These are phyloP conservation scores for Campylomormyrus numenius DNA, from an alignment of 2,113 vertebrate species.

Conservation along the genomic window DNA sequence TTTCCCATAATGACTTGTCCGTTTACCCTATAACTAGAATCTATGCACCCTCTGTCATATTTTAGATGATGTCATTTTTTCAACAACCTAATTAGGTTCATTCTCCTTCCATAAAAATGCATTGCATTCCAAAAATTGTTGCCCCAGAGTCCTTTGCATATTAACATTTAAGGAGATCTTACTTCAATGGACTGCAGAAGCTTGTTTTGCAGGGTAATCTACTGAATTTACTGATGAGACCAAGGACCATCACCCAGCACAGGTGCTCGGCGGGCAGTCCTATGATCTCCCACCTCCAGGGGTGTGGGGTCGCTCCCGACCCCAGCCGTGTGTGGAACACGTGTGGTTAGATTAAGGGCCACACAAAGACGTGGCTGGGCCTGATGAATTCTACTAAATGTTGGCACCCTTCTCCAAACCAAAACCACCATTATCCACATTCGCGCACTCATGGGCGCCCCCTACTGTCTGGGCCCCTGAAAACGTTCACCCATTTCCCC, in stretches of 20 bases:
- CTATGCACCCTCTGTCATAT: background rate
- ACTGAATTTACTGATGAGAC: background rate
- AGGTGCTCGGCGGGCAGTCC: background rate
- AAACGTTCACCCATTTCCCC: background rate
- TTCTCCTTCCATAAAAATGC: background rate
- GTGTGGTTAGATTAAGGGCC: background rate
- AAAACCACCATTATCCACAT: background rate
- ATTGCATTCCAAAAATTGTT: background rate
- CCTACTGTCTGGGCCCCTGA: background rate
- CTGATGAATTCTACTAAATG: background rate
- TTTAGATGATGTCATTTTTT: background rate
- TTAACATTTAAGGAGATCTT: background rate
- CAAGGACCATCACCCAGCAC: background rate
- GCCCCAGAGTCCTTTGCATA: background rate
- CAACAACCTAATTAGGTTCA: background rate
- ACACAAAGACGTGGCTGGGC: background rate
- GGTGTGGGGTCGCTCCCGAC: background rate
- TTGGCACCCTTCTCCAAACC: background rate
- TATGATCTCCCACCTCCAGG: background rate
- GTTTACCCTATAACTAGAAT: background rate
- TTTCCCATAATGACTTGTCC: background rate
- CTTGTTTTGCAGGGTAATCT: background rate
- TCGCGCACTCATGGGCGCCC: background rate
- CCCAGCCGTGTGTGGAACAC: background rate
- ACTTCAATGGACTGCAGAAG: background rate